Percentiles rank a stretch among this genome's conserved stretches.
Conservation (phyloP, 2,113 vertebrate genomes). For the Hassar affinis region DNA sequence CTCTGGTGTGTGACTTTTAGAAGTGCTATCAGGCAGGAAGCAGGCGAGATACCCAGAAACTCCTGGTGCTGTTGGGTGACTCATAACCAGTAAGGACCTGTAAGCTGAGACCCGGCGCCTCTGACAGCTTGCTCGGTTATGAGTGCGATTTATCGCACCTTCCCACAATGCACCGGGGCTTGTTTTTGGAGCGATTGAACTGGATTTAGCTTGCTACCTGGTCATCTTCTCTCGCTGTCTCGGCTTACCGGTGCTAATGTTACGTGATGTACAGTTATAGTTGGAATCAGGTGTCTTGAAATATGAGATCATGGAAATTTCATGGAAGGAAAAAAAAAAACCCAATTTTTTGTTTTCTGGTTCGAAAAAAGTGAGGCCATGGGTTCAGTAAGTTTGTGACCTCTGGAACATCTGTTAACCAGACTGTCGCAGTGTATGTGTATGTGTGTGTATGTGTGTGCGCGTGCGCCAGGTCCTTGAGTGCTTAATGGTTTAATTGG, state of each 20-base stretch:
- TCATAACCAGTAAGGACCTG: constrained; percentile 12
- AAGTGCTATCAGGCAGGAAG: constrained; percentile 20
- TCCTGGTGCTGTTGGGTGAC: constrained; percentile 29
- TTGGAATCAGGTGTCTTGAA: no score
- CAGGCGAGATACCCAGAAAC: constrained; percentile 18
- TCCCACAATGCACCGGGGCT: constrained; percentile 26
- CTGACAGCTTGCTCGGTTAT: constrained; percentile 35
- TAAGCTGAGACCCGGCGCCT: constrained; percentile 38
- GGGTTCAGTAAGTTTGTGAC: constrained; percentile 24
- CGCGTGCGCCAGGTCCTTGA: constrained; percentile 50
- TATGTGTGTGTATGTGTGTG: constrained; percentile 21
- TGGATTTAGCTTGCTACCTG: background rate
- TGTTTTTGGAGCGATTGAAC: background rate
- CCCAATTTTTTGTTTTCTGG: background rate
- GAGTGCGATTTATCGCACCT: constrained; percentile 26
- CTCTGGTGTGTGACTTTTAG: constrained; percentile 13
- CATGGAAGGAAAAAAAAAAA: background rate
- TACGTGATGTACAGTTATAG: background rate
- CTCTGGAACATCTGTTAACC: constrained; percentile 52
- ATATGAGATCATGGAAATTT: background rate
- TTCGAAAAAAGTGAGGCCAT: constrained; percentile 14
- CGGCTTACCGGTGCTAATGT: background rate
- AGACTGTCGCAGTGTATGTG: constrained; percentile 60
- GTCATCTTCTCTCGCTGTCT: no score
- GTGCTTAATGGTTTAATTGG: constrained; percentile 72